Percentiles rank a stretch among this genome's conserved stretches.
These are phyloP conservation scores for Pissodes strobi DNA, from an alignment of 1,140 invertebrate species.

Conservation along the genomic window DNA sequence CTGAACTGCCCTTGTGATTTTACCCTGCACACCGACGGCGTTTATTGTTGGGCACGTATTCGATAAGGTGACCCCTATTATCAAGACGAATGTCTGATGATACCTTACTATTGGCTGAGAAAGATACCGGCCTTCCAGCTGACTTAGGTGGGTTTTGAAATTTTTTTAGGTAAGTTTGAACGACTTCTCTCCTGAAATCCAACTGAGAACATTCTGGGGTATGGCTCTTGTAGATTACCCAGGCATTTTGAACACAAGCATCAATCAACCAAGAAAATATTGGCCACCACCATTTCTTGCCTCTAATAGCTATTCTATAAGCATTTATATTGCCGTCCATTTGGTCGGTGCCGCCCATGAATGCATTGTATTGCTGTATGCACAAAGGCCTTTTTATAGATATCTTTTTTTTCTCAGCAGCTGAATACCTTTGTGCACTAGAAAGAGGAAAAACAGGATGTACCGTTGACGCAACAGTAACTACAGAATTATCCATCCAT, in stretches of 20 bases:
- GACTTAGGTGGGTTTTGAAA: no score
- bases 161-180: no score
- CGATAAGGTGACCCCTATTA: no score
- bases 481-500: slow-evolving; percentile 48
- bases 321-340: slow-evolving; percentile 47
- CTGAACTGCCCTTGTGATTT: no score
- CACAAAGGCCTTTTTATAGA: slow-evolving; percentile 38
- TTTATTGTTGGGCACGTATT: no score
- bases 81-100: no score
- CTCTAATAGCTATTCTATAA: slow-evolving; percentile 50
- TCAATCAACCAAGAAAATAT: slow-evolving; percentile 50
- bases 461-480: slow-evolving; percentile 44
- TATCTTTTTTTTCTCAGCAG: slow-evolving; percentile 43
- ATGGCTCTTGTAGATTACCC: slow-evolving; percentile 39
- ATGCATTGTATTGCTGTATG: slow-evolving; percentile 46
- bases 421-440: slow-evolving; percentile 44
- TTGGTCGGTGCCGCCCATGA: slow-evolving; percentile 51
- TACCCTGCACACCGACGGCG: no score
- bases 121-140: no score
- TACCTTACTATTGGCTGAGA: no score
- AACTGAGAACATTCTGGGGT: not conserved
- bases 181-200: slow-evolving; percentile 5
- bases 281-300: slow-evolving; percentile 51
- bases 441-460: slow-evolving; percentile 42
- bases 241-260: slow-evolving; percentile 48